phyloP scores from a whole-genome alignment of 2,797 vertebrate species.

The Gallinago solitaria region DNA sequence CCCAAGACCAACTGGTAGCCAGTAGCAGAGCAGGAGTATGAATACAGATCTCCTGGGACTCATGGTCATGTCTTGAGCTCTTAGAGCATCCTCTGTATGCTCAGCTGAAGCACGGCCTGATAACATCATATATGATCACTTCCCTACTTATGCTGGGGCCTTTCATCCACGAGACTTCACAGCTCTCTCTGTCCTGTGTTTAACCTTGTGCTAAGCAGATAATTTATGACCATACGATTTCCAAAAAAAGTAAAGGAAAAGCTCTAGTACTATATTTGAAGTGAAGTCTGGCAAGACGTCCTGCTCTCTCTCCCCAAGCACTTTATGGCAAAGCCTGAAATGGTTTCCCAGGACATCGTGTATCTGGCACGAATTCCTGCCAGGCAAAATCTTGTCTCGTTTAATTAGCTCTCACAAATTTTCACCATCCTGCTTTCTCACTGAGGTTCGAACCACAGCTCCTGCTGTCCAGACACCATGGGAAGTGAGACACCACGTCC shows the following conservation, averaged over 20 bases:
- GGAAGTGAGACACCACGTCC: not conserved
- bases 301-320: not conserved
- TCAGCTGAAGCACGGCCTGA: not conserved
- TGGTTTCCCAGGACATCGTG: not conserved
- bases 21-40: not conserved
- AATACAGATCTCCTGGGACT: not conserved
- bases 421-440: constrained; percentile 49
- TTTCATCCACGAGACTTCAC: constrained; percentile 6
- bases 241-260: constrained; percentile 24
- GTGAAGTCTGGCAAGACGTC: not conserved
- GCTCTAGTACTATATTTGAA: constrained; percentile 5
- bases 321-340: constrained; percentile 49
- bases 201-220: constrained; percentile 32
- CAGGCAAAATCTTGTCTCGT: constrained; percentile 45
- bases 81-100: not conserved
- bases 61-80: not conserved
- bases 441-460: constrained; percentile 20
- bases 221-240: constrained; percentile 10
- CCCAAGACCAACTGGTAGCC: not conserved
- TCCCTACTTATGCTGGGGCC: not conserved
- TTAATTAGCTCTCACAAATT: constrained; percentile 65
- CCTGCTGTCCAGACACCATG: constrained; percentile 24
- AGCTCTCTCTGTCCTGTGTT: not conserved
- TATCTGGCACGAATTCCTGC: constrained; percentile 44
- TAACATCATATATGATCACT: not conserved